These are phyloP conservation scores for Scophthalmus maximus DNA, from an alignment of 2,113 vertebrate species.

Conservation along the genomic window DNA sequence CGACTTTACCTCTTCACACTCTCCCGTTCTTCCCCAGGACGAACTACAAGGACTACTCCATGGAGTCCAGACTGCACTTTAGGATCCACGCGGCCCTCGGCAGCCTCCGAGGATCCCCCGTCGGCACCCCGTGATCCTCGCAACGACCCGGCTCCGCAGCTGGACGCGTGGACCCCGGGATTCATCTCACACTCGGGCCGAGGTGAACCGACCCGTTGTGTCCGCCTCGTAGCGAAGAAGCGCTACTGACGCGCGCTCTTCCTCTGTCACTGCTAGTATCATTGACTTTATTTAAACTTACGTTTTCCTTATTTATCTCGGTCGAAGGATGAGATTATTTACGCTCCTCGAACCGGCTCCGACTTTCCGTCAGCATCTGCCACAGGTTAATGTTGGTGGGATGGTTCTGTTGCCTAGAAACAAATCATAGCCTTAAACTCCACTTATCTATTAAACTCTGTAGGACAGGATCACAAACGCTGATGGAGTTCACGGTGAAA, in stretches of 20 bases:
- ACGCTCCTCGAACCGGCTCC: background rate
- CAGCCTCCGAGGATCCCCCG: constrained; percentile 86
- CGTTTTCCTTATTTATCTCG: background rate
- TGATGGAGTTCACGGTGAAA: background rate
- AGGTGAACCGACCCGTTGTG: no score
- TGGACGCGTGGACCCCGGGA: background rate
- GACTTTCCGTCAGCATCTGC: background rate
- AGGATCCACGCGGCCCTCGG: constrained; percentile 95
- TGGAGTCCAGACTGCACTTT: constrained; percentile 98
- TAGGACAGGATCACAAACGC: no score
- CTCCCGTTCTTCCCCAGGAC: constrained; percentile 84
- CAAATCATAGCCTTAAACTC: background rate
- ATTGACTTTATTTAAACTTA: no score
- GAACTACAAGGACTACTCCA: constrained; percentile 98
- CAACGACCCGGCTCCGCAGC: background rate
- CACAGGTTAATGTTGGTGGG: background rate
- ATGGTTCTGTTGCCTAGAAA: background rate
- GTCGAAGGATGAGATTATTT: background rate
- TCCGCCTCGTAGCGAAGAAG: no score
- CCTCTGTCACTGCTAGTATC: no score
- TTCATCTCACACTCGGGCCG: no score
- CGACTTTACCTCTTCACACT: no score
- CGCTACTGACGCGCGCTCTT: no score
- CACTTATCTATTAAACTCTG: background rate
- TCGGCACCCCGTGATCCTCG: constrained; percentile 79